Evolutionary conservation across 1,140 invertebrate genomes (phyloP), one percentile per base, ranked within the genome.

Genomic region (Nasonia vitripennis): DNA sequence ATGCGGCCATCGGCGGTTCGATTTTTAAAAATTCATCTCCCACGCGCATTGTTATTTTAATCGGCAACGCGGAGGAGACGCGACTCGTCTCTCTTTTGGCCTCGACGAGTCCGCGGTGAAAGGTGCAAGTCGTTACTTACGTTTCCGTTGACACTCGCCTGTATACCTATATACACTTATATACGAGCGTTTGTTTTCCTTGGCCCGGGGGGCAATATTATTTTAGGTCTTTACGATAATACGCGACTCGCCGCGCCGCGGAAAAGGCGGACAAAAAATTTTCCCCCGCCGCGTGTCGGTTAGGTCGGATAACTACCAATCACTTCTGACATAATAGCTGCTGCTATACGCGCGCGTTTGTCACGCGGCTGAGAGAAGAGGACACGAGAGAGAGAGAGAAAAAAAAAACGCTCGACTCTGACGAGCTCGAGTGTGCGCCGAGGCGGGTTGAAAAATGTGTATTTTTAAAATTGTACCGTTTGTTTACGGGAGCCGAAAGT

Each of bases 171-270:
- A n/a, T 62, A 62, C 17, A 20, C 17, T 6, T 62, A 62, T 17
- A n/a, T 62, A 62, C 55, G 55, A 62, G 17, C 55, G 73, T 74
- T 71, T 85, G 78, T 85, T 81, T 85, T 45, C 71, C 45, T 85
- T 75, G 68, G 55, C 73, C 23, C 37, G 27, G 11, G 78, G 71
- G 73, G 80, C 62, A 85, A 85, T 85, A 85, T 85, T 85, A 85
- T 80, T 85, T 85, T 78, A 85, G 79, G 73, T 51, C 73, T 34
- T 7, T n/a, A 37, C 17, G 51, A 74, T 78, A 81, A 81, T 81
- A 75, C 11, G 27, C 27, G 27, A 27, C 27, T 27, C 27, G 2
- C 48, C 12, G 6, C 2, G 12, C n/a, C 20, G 78, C 48, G 31
- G 78, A 62, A 23, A 34, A 48, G 62, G 55, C 7, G 14, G 62